phyloP scores from a whole-genome alignment of 2,113 vertebrate species.

The Hippocampus zosterae region DNA sequence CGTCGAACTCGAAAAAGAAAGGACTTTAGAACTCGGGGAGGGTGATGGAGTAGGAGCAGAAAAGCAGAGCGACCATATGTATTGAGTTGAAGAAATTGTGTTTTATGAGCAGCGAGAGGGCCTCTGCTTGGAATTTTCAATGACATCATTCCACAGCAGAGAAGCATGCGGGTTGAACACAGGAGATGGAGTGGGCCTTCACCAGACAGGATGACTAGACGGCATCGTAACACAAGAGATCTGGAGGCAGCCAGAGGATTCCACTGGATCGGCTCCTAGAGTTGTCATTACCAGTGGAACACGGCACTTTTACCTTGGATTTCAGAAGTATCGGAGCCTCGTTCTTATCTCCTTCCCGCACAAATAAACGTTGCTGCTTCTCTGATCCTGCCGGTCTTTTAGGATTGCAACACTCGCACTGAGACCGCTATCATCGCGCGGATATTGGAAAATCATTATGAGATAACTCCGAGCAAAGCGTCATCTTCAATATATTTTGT shows the following conservation, averaged over 20 bases:
- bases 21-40: slow-evolving; percentile 7
- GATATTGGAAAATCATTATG: slow-evolving; percentile 20
- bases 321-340: background rate
- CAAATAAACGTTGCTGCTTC: slow-evolving; percentile 40
- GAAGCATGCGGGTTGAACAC: slow-evolving; percentile 25
- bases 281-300: slow-evolving; percentile 24
- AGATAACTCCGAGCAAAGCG: slow-evolving; percentile 21
- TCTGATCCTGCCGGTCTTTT: slow-evolving; percentile 31
- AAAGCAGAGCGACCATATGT: slow-evolving; percentile 59
- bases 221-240: slow-evolving; percentile 31
- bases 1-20: slow-evolving; percentile 16
- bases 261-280: slow-evolving; percentile 15
- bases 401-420: slow-evolving; percentile 17
- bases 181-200: slow-evolving; percentile 40
- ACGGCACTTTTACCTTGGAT: slow-evolving; percentile 24
- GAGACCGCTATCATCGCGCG: slow-evolving; percentile 12
- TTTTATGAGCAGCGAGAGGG: slow-evolving; percentile 69
- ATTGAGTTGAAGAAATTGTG: slow-evolving; percentile 57
- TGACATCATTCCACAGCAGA: slow-evolving; percentile 65
- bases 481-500: slow-evolving; percentile 3
- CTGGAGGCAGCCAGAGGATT: slow-evolving; percentile 18
- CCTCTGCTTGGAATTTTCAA: slow-evolving; percentile 71
- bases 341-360: slow-evolving; percentile 39
- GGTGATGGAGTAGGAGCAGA: slow-evolving; percentile 33
- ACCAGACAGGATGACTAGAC: slow-evolving; percentile 36